Evolutionary conservation across 2,888 invertebrate species (phyloP).

Genomic region (Tenthredo scrophulariae): DNA sequence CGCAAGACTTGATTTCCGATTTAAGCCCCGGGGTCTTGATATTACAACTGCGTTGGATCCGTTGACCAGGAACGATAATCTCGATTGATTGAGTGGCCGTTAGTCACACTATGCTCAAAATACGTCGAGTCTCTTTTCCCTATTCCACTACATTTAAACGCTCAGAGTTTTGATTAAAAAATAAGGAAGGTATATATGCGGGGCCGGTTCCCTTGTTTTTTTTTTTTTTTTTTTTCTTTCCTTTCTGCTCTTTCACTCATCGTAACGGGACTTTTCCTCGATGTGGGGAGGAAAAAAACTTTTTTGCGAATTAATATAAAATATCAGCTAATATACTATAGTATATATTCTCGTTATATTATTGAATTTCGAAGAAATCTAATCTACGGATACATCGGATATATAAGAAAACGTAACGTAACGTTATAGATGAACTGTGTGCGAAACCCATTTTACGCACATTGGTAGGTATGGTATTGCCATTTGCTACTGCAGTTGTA

Average conservation of each 20-base stretch:
- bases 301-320: no score
- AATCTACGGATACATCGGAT: no score
- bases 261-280: no score
- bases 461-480: not conserved
- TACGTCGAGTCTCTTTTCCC: not conserved
- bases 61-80: conserved; percentile 18
- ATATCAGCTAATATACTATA: no score
- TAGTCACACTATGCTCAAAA: not conserved
- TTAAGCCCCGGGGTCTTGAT: not conserved
- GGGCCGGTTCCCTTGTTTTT: not conserved
- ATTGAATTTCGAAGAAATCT: not conserved
- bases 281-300: no score
- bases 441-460: not conserved
- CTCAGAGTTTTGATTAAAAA: not conserved
- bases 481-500: not conserved
- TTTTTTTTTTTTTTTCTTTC: not conserved
- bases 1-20: conserved; percentile 19
- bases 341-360: no score
- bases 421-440: not conserved
- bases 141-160: not conserved
- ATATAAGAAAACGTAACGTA: not conserved
- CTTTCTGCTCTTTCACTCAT: not conserved
- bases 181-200: not conserved
- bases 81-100: conserved; percentile 2
- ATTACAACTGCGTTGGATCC: not conserved